These are phyloP conservation scores for Clarias platycephalus DNA, from an alignment of 2,797 vertebrate species.

Conservation along the genomic window DNA sequence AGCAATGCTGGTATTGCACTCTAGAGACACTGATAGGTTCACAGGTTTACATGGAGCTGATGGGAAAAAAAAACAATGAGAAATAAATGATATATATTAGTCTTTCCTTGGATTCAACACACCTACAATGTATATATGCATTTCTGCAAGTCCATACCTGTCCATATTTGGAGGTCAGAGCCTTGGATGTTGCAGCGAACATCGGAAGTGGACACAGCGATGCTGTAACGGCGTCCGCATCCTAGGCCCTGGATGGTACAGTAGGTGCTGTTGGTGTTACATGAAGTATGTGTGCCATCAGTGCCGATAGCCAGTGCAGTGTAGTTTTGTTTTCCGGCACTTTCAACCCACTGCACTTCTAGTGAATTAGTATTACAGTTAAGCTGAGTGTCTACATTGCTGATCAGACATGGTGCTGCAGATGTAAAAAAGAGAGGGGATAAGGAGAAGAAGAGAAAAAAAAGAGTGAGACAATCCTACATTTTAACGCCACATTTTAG, in stretches of 20 bases:
- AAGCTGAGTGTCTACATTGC: conserved; percentile 62
- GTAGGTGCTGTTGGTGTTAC: conserved; percentile 56
- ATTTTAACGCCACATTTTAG: not conserved
- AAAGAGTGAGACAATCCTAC: not conserved
- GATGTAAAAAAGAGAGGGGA: not conserved
- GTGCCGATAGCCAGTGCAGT: conserved; percentile 70
- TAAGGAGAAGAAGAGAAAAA: not conserved
- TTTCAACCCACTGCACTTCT: conserved; percentile 66
- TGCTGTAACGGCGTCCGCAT: conserved; percentile 73
- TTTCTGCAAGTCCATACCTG: conserved; percentile 62
- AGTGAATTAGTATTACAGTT: conserved; percentile 69
- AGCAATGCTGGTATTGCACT: conserved; percentile 66
- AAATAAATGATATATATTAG: not conserved
- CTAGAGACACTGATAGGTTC: conserved; percentile 46
- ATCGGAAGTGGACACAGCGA: conserved; percentile 66
- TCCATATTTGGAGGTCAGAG: conserved; percentile 68
- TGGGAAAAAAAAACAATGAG: conserved; percentile 16
- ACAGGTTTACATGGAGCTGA: conserved; percentile 72
- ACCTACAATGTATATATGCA: not conserved
- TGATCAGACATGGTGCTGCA: conserved; percentile 75
- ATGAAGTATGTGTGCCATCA: conserved; percentile 60
- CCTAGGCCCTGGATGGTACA: conserved; percentile 68
- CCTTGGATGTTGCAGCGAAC: conserved; percentile 61
- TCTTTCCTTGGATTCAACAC: not conserved
- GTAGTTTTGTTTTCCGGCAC: conserved; percentile 53